Evolutionary conservation across 2,797 vertebrate genomes (phyloP).

Genomic region (Vultur gryphus): DNA sequence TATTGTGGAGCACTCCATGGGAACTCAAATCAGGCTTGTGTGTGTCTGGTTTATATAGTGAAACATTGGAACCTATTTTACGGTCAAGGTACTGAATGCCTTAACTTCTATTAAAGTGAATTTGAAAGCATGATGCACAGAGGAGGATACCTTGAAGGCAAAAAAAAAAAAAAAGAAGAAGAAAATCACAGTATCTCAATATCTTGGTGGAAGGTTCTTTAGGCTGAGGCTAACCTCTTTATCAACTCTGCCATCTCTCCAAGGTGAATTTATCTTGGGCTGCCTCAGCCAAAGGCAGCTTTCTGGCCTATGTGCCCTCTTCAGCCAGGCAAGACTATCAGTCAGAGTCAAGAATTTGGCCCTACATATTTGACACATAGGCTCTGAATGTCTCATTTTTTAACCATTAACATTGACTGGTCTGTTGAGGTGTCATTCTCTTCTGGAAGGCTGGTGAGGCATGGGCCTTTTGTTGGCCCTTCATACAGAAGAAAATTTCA

Average conservation of each 20-base stretch:
- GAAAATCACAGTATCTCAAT: neutral
- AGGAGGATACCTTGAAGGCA: neutral
- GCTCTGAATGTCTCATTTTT: constrained; percentile 24
- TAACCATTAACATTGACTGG: neutral
- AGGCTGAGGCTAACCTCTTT: neutral
- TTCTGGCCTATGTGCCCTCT: neutral
- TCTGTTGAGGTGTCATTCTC: neutral
- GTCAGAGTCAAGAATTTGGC: neutral
- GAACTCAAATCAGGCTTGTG: neutral
- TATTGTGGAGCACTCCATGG: neutral
- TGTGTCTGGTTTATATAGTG: neutral
- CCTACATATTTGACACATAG: constrained; percentile 12
- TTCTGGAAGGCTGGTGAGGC: neutral
- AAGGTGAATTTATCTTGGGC: neutral
- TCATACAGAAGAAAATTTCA: neutral
- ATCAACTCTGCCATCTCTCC: neutral
- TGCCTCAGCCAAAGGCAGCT: neutral
- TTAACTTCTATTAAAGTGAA: neutral
- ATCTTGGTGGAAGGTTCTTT: neutral
- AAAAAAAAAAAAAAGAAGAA: neutral
- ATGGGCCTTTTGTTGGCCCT: constrained; percentile 23
- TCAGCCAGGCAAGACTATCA: neutral
- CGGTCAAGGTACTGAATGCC: neutral
- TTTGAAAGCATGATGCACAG: neutral
- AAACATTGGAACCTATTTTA: neutral